Evolutionary conservation across 1,140 invertebrate genomes (phyloP).

Genomic region (Ips typographus): DNA sequence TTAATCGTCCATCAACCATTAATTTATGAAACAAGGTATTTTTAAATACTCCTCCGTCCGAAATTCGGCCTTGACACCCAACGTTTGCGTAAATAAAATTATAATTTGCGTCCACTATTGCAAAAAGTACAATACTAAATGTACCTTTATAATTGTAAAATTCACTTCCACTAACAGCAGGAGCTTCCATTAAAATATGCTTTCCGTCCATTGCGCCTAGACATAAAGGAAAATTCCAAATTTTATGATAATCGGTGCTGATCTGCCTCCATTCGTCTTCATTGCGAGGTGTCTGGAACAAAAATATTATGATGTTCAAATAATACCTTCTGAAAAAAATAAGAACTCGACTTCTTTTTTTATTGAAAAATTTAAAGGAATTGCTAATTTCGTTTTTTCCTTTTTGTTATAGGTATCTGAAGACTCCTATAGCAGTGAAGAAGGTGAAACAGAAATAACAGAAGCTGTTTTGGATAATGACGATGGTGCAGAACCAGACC

Average conservation of each 20-base stretch:
- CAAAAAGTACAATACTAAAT: conserved; percentile 57
- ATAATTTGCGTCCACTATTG: conserved; percentile 55
- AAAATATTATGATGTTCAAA: no score
- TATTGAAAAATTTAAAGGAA: no score
- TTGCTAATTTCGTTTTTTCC: no score
- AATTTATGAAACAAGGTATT: conserved; percentile 40
- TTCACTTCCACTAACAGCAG: conserved; percentile 44
- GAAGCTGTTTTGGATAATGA: no score
- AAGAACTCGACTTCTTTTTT: no score
- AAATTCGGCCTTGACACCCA: conserved; percentile 51
- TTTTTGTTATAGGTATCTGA: no score
- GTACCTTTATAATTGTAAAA: conserved; percentile 59
- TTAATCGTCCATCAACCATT: conserved; percentile 38
- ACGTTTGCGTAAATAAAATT: conserved; percentile 54
- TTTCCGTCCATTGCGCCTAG: conserved; percentile 27
- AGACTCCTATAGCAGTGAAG: no score
- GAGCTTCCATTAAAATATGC: conserved; percentile 23
- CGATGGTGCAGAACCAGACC: no score
- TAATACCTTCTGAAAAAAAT: no score
- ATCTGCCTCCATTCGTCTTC: neutral
- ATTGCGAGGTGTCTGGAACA: no score
- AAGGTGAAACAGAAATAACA: no score
- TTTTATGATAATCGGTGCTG: neutral
- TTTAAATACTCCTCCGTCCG: conserved; percentile 50
- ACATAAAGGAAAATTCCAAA: conserved; percentile 25